Evolutionary conservation across 2,888 invertebrate species (phyloP), one percentile per base, ranked within the genome.

Genomic region (Leucania comma): DNA sequence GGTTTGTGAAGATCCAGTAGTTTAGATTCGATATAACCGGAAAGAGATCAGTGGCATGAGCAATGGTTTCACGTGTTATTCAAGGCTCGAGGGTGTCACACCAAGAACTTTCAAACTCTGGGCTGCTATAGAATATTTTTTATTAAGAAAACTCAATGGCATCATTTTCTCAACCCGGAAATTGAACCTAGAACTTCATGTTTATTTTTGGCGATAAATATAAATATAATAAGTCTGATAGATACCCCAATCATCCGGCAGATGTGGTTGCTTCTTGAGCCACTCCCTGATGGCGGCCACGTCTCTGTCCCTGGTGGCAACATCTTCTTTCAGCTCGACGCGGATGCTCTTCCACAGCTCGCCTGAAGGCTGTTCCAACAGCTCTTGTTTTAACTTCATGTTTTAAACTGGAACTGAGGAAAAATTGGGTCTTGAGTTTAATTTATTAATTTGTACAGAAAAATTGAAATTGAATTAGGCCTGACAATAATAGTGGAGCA

Each of bases 281-380:
- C 97, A 97, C 14, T 97, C 97, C 85, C 96, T 97, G 79, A 97
- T 97, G 38, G 95, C 92, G 8, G 94, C 94, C 35, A 97, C 86
- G 79, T 97, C 97, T 4, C 93, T 93, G 54, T 97, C 96, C 1
- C 96, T 92, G 0, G 97, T 97, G 38, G 90, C 90, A 0, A 95
- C 92, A 78, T 97, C 96, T 88, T 98, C 98, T 61, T 98, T 97
- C 74, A 98, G 93, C 88, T 98, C 97, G 77, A 96, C 95, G 66
- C 97, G 96, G 85, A 98, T 98, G 90, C 94, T 94, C 88, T 97
- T 96, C 87, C 97, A 97, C 93, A 97, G 96, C 87, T 97, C 97
- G 26, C 97, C 97, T 3, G 96, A 90, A 20, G 98, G 98, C 86
- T 97, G 97, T 75, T 97, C 93, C 84, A 97, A 93, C 73, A 96